Percentiles rank a stretch among this genome's conserved stretches.
Conservation (phyloP, 2,797 vertebrate genomes). For the Numenius phaeopus region DNA sequence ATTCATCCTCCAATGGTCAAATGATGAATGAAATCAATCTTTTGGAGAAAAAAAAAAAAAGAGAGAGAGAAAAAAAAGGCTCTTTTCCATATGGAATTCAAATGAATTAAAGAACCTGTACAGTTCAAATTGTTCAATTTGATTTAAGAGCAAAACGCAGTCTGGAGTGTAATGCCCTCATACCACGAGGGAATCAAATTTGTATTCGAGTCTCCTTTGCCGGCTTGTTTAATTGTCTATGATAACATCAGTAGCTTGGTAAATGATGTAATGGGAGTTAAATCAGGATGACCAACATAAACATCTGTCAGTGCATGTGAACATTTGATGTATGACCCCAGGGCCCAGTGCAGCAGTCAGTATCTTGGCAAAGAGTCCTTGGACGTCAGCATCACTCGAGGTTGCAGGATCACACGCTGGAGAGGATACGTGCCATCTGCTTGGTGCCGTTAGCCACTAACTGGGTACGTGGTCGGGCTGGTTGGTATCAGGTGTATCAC, state of each 20-base stretch:
- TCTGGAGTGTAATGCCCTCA: constrained; percentile 29
- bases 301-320: constrained; percentile 68
- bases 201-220: constrained; percentile 33
- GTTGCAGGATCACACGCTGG: not conserved
- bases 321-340: constrained; percentile 66
- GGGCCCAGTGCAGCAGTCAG: constrained; percentile 21
- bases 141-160: not conserved
- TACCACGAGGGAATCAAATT: constrained; percentile 13
- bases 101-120: not conserved
- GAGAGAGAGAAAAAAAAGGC: not conserved
- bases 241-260: constrained; percentile 68
- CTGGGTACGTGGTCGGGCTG: not conserved
- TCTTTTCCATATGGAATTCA: not conserved
- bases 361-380: constrained; percentile 39
- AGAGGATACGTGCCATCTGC: not conserved
- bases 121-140: constrained; percentile 17
- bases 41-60: not conserved
- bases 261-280: constrained; percentile 72
- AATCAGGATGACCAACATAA: constrained; percentile 65
- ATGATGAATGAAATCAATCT: constrained; percentile 39
- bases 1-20: constrained; percentile 33
- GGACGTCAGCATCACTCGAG: not conserved
- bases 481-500: not conserved
- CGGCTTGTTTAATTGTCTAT: constrained; percentile 40
- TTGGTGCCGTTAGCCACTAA: not conserved